A percentile compares a stretch with the other conserved stretches of the same genome.
These are phyloP conservation scores for Brachyptera putata DNA, from an alignment of 2,888 invertebrate genomes.

Conservation along the genomic window DNA sequence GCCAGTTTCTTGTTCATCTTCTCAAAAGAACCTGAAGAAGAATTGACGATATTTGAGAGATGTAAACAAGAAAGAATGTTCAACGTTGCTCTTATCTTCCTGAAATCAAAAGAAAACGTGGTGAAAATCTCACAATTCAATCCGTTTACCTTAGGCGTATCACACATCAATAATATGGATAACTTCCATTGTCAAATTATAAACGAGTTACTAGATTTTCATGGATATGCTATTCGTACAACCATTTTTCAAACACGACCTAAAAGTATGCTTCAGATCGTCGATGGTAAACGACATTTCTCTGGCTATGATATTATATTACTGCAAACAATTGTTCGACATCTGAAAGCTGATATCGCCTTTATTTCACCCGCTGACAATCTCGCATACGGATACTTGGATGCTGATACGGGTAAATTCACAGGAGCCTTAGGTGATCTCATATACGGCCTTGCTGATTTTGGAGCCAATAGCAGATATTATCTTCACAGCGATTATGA, in stretches of 20 bases:
- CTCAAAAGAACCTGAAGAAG: neutral
- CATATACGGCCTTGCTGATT: slow-evolving; percentile 40
- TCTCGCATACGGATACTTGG: neutral
- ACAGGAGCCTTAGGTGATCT: slow-evolving; percentile 43
- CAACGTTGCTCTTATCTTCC: neutral
- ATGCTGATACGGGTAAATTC: neutral
- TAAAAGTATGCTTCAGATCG: neutral
- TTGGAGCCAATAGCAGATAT: slow-evolving; percentile 45
- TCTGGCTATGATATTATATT: neutral
- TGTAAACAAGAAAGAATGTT: neutral
- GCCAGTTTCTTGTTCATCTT: neutral
- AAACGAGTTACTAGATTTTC: no score
- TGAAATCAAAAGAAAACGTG: no score
- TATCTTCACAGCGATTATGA: slow-evolving; percentile 43
- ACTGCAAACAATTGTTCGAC: neutral
- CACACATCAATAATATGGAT: no score
- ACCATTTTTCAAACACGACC: neutral
- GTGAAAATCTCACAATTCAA: no score
- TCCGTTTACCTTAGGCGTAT: no score
- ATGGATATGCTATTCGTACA: neutral
- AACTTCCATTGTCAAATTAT: no score
- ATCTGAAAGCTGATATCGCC: neutral
- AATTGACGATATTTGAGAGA: neutral
- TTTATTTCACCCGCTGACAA: neutral
- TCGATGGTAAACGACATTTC: neutral